Base-by-base conservation (phyloP, 2,113 vertebrate genomes). In the Todiramphus saurophagus region DNA sequence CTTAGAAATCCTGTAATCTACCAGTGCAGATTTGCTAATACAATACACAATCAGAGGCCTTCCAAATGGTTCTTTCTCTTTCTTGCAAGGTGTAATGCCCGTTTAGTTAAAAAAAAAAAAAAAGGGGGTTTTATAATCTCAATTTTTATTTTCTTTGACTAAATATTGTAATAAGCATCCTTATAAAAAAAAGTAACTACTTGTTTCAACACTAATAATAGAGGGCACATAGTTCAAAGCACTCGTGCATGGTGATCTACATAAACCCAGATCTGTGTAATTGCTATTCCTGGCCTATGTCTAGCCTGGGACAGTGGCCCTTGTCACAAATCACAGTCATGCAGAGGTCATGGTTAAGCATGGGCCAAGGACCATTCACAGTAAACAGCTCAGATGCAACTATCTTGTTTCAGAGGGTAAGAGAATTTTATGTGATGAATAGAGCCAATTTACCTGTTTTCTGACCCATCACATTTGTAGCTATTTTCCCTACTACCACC, bases 231-330 rank as follows among this genome's bases (percentile, higher is more conserved):
- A 25, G 20, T 55, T 53, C 18, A 64, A n/a, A 78, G 46, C 8
- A n/a, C 6, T 51, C 1, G 0, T 2, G 0, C 15, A 11, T 31
- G 16, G 13, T 62, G 41, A 53, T 9, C 16, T 67, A 28, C 35
- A 13, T 30, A 75, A 87, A 43, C 8, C 4, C 31, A 75, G 9
- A 48, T 24, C 24, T 41, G 12, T n/a, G 79, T 43, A 79, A 62
- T 31, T 62, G 11, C 16, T 50, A 0, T 50, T 89, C 19, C 48
- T 85, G 24, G 13, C 7, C 2, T 39, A 33, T 8, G 6, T 86
- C 7, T 5, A 72, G 16, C 76, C 33, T 75, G 24, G 19, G 10
- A 14, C 56, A 16, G 23, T 31, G 66, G 20, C 28, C 18, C 2
- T 17, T 67, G 7, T 33, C 68, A 80, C 20, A 63, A 55, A 21